These are phyloP conservation scores for Ctenomys sociabilis DNA, from an alignment of 2,113 vertebrate genomes.

Conservation along the genomic window DNA sequence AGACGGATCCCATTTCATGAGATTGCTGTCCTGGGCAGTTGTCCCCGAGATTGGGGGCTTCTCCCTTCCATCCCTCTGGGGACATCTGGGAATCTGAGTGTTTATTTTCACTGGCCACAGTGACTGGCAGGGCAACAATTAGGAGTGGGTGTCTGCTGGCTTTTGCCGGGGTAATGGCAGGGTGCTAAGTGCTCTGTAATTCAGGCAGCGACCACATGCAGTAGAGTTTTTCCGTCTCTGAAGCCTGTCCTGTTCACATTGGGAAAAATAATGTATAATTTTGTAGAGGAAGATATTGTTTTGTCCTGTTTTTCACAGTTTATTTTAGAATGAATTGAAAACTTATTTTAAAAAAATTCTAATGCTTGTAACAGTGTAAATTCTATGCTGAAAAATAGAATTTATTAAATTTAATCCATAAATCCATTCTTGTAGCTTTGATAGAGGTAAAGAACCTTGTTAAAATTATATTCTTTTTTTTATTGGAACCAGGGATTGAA, in stretches of 20 bases:
- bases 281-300: not conserved
- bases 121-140: not conserved
- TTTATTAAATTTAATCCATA: not conserved
- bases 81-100: not conserved
- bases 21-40: not conserved
- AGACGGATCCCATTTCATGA: not conserved
- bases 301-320: not conserved
- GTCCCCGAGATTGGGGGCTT: not conserved
- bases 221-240: not conserved
- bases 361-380: not conserved
- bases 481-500: too few relatives aligned
- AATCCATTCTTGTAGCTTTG: not conserved
- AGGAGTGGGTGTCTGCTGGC: not conserved
- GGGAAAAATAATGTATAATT: constrained; percentile 2
- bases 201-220: not conserved
- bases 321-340: not conserved
- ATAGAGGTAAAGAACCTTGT: not conserved
- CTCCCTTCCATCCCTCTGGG: not conserved
- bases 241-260: not conserved
- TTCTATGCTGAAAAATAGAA: not conserved
- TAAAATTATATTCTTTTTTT: not conserved
- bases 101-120: not conserved
- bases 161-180: not conserved
- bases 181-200: not conserved
- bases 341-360: not conserved